These are phyloP conservation scores for Cerastis rubricosa DNA, from an alignment of 2,888 invertebrate species.

Conservation along the genomic window DNA sequence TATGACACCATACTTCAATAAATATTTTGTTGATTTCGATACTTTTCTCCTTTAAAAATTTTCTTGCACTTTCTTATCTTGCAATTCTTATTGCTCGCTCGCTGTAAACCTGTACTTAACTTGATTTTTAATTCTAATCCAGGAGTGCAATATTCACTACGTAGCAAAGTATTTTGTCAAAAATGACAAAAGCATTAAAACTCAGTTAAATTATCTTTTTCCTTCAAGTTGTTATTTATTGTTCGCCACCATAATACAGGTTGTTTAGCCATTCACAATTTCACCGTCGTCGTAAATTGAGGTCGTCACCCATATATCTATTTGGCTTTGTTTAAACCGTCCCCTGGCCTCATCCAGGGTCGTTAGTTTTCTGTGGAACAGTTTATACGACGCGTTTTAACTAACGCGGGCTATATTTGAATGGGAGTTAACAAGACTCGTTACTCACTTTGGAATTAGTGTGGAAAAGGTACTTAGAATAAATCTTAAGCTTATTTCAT, in stretches of 20 bases:
- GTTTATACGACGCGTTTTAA: slow-evolving; percentile 56
- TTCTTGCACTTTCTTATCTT: neutral
- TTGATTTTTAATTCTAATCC: neutral
- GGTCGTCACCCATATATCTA: slow-evolving; percentile 53
- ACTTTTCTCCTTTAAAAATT: no score
- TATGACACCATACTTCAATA: neutral
- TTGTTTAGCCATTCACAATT: slow-evolving; percentile 38
- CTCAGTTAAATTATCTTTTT: neutral
- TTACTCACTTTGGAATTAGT: slow-evolving; percentile 51
- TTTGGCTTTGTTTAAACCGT: slow-evolving; percentile 56
- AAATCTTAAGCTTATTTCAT: slow-evolving; percentile 49
- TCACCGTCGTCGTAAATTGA: slow-evolving; percentile 40
- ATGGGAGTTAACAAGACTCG: slow-evolving; percentile 47
- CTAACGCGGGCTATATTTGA: slow-evolving; percentile 59
- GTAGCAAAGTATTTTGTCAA: neutral
- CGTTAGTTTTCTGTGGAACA: slow-evolving; percentile 53
- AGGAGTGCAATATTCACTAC: no score
- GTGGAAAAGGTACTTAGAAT: slow-evolving; percentile 37
- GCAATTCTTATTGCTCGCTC: neutral
- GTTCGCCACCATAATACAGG: neutral
- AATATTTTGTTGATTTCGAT: neutral
- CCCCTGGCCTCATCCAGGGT: slow-evolving; percentile 56
- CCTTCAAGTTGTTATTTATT: neutral
- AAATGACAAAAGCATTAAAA: neutral
- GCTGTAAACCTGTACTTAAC: neutral